phyloP scores from a whole-genome alignment of 2,888 invertebrate genomes.

The Serripes groenlandicus region DNA sequence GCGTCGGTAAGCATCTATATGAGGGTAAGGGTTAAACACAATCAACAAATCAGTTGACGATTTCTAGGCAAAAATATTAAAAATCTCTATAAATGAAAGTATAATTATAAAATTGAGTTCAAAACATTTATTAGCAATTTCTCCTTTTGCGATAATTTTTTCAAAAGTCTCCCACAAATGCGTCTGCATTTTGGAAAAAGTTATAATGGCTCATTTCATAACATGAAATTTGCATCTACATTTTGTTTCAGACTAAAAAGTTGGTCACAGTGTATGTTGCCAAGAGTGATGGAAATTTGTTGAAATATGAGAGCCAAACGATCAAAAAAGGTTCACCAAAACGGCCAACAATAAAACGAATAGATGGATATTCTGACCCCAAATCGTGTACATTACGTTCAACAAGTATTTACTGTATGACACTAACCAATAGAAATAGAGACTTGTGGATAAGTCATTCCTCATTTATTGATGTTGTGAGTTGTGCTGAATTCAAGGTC shows the following conservation, averaged over 20 bases:
- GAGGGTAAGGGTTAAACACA: too few species aligned
- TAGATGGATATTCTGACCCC: conserved; percentile 38
- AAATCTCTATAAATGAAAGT: too few species aligned
- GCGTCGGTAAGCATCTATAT: too few species aligned
- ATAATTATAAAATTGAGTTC: too few species aligned
- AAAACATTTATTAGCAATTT: too few species aligned
- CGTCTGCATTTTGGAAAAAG: too few species aligned
- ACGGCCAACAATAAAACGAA: conserved; percentile 18
- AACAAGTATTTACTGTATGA: conserved; percentile 45
- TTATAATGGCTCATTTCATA: too few species aligned
- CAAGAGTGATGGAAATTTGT: conserved; percentile 28
- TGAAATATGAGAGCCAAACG: conserved; percentile 14
- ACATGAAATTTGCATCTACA: too few species aligned
- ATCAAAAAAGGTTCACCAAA: not conserved
- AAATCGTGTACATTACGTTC: conserved; percentile 39
- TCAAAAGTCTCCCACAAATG: too few species aligned
- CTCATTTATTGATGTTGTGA: conserved; percentile 62
- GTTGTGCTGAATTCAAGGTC: conserved; percentile 53
- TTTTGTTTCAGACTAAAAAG: not conserved
- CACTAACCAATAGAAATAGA: conserved; percentile 40
- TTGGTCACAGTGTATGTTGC: conserved; percentile 27
- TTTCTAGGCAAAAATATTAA: too few species aligned
- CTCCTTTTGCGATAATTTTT: too few species aligned
- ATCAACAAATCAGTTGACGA: too few species aligned
- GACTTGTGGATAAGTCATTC: conserved; percentile 74